A percentile compares a stretch with the other conserved stretches of the same genome.
Conservation (phyloP, 2,113 vertebrate species). For the Leptocoma aspasia region DNA sequence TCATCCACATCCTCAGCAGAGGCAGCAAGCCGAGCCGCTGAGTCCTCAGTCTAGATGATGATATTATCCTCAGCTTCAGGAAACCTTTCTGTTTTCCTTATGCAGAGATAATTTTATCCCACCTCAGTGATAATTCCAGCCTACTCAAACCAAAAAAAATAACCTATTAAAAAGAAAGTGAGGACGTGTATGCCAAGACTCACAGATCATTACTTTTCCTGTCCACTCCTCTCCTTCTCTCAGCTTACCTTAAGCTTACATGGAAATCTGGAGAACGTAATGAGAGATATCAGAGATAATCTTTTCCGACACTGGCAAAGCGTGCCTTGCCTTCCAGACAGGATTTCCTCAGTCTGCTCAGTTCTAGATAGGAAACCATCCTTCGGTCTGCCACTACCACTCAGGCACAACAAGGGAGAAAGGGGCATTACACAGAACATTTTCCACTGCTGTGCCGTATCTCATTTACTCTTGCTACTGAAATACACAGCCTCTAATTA, state of each 20-base stretch:
- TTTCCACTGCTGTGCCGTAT: conserved; percentile 1
- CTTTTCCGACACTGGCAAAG: conserved; percentile 2
- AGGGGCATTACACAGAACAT: neutral
- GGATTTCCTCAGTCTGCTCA: conserved; percentile 27
- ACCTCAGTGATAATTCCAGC: neutral
- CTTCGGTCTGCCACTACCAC: neutral
- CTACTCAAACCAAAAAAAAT: neutral
- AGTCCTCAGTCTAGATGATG: neutral
- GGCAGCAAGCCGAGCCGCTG: neutral
- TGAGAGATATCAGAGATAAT: conserved; percentile 33
- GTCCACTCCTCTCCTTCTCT: neutral
- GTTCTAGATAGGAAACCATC: conserved; percentile 6
- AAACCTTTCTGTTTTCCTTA: neutral
- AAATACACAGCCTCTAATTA: conserved; percentile 48
- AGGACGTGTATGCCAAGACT: fast-evolving
- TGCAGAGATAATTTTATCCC: neutral
- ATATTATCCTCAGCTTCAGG: neutral
- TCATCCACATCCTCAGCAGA: neutral
- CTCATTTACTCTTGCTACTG: conserved; percentile 46
- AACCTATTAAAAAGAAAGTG: neutral
- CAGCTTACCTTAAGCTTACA: neutral
- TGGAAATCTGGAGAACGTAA: neutral
- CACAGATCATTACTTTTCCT: neutral
- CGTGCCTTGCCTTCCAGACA: conserved; percentile 34
- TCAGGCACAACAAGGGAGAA: conserved; percentile 34